Evolutionary conservation across 2,113 vertebrate species (phyloP).

Genomic region (Murina feae): DNA sequence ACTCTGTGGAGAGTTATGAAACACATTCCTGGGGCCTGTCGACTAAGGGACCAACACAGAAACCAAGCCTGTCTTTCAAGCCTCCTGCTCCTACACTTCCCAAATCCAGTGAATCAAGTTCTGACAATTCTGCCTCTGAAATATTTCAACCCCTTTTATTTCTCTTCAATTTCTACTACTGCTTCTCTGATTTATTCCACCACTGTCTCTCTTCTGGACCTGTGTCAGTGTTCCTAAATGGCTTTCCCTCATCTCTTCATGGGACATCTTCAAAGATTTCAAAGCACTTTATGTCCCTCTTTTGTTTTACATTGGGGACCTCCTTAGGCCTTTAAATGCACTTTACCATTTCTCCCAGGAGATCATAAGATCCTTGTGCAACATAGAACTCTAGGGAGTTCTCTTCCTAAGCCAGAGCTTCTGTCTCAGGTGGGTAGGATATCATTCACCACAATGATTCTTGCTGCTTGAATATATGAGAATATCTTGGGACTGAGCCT

Average conservation of each 20-base stretch:
- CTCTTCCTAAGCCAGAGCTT: neutral
- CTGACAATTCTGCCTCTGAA: neutral
- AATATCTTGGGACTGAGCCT: neutral
- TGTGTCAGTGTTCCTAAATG: neutral
- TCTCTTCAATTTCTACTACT: neutral
- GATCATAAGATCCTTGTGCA: neutral
- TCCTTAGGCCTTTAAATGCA: neutral
- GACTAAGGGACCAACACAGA: neutral
- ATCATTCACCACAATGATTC: neutral
- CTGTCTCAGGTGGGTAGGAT: neutral
- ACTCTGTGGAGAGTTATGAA: neutral
- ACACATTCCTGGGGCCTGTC: neutral
- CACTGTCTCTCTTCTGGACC: neutral
- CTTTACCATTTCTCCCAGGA: neutral
- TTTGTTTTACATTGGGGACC: conserved; percentile 2
- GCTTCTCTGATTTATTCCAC: neutral
- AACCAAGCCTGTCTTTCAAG: neutral
- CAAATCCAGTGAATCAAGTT: neutral
- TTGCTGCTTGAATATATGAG: neutral
- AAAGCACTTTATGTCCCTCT: neutral
- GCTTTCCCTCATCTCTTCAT: neutral
- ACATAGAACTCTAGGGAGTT: neutral
- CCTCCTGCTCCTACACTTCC: neutral
- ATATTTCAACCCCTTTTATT: neutral
- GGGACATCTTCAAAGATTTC: neutral